Base-by-base conservation (phyloP, 2,888 invertebrate species). In the Blera fallax region DNA sequence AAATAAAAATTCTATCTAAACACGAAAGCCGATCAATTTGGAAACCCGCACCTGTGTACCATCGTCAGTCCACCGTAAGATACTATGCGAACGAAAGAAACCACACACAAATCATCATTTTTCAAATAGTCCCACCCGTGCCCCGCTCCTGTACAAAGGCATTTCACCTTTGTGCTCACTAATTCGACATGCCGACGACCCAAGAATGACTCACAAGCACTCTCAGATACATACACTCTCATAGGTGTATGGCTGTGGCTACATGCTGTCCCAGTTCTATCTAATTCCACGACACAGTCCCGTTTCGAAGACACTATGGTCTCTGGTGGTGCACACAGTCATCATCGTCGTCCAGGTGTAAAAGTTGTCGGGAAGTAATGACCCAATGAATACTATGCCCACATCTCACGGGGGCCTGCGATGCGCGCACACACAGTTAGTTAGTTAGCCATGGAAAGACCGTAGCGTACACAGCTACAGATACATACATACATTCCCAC, bases 301-400 rank as follows among this genome's bases (percentile, higher is more conserved):
- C 84, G 84, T 84, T 84, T 45, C 21, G 50, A 74, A 84, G 84
- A 79, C 84, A 79, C 79, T 84, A 83, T 78, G 82, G 72, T 72
- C 60, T 72, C 58, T 62, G 21, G 7, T 32, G 34, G 1, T 48
- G 48, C 58, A 70, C 65, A 24, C 48, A 43, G 34, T 78, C 78
- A 37, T 52, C 78, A 45, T 70, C 34, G 37, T 34, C 56, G 21
- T 67, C 80, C 72, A 83, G 83, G 72, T 78, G 82, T 83, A 69
- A 56, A 43, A 40, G 58, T 60, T 14, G 58, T 58, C 48, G 58
- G 48, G 48, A 60, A 48, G 72, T 73, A 84, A 84, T 84, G 84
- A 84, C 84, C 84, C 84, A 84, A 79, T 80, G 84, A 84, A 80
- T 84, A 52, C 54, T 43, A 73, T 60, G 67, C 83, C 69, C 80